Conservation (phyloP, 1,140 invertebrate species). For the Drosophila tristis region DNA sequence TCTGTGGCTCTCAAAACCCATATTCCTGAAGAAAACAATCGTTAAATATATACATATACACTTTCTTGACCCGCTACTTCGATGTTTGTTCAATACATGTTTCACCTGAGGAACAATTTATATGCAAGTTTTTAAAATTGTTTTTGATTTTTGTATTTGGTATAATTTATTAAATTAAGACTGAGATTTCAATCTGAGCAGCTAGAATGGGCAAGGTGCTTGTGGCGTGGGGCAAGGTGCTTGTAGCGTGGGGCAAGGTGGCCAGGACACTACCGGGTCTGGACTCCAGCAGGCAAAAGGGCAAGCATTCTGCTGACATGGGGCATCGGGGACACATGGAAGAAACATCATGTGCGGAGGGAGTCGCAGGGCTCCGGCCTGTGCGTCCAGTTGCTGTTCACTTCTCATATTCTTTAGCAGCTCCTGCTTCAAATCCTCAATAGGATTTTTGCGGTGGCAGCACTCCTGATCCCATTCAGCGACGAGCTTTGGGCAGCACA, state of each 20-base stretch:
- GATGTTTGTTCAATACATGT: too few species aligned
- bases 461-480: neutral
- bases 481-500: neutral
- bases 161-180: neutral
- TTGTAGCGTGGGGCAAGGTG: slow-evolving; percentile 7
- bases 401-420: slow-evolving; percentile 16
- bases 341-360: slow-evolving; percentile 15
- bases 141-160: neutral
- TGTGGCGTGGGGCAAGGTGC: neutral
- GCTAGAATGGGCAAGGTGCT: neutral
- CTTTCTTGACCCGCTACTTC: neutral
- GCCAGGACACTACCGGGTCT: slow-evolving; percentile 27
- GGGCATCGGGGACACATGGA: slow-evolving; percentile 10
- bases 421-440: slow-evolving; percentile 53
- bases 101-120: neutral
- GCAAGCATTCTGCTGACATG: neutral
- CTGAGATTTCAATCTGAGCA: neutral
- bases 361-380: neutral
- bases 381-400: neutral
- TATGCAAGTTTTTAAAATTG: neutral
- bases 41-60: neutral
- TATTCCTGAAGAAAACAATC: neutral
- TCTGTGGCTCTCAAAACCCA: neutral
- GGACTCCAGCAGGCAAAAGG: neutral
- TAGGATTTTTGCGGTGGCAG: neutral